A percentile compares a stretch with the other conserved stretches of the same genome.
Evolutionary conservation across 2,113 vertebrate genomes (phyloP).

Genomic region (Ameiurus melas): DNA sequence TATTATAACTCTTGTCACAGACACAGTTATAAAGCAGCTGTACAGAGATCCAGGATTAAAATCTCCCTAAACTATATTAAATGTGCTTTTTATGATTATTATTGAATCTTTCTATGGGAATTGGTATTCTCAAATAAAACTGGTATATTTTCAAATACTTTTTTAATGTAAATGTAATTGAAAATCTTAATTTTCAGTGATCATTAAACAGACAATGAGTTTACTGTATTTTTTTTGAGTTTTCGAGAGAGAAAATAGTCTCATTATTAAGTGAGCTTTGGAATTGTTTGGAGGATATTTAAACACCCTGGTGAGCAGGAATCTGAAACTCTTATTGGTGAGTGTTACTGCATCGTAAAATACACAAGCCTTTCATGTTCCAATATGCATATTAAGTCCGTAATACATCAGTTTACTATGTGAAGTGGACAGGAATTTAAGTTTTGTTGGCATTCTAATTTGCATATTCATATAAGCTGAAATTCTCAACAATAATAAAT

Average conservation of each 20-base stretch:
- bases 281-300: background rate
- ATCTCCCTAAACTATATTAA: background rate
- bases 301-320: background rate
- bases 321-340: background rate
- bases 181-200: background rate
- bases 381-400: background rate
- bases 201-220: background rate
- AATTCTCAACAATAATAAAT: background rate
- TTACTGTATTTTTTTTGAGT: too few relatives aligned
- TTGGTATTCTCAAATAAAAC: background rate
- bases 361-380: background rate
- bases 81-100: background rate
- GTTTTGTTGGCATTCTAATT: background rate
- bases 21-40: background rate
- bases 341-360: background rate
- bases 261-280: background rate
- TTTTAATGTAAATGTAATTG: background rate
- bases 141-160: background rate
- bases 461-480: background rate
- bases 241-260: too few relatives aligned
- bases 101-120: background rate
- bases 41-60: background rate
- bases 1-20: slow-evolving; percentile 12
- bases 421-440: background rate
- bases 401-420: background rate